Conservation (phyloP, 2,797 vertebrate genomes). For the Sus cebifrons region DNA sequence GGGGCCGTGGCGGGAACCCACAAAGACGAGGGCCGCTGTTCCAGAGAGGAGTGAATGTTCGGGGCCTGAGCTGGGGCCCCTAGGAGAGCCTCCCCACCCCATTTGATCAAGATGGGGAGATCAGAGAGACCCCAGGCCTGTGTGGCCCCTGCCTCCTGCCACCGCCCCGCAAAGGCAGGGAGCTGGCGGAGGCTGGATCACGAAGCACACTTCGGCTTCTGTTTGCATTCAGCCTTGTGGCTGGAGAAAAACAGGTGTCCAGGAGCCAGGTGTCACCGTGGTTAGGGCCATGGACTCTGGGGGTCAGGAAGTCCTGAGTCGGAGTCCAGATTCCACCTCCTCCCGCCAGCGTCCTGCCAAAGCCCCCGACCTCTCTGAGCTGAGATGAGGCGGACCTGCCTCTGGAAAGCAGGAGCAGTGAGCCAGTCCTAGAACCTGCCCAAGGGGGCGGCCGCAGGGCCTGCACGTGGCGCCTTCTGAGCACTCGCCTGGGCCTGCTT, state of each 20-base stretch:
- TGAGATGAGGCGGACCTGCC: not conserved
- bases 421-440: not conserved
- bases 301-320: not conserved
- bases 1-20: too few relatives aligned
- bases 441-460: not conserved
- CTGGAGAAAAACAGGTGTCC: not conserved
- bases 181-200: not conserved
- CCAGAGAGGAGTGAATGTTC: not conserved
- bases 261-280: not conserved
- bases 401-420: accelerated
- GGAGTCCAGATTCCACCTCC: not conserved
- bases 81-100: accelerated
- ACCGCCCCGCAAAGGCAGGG: not conserved
- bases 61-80: not conserved
- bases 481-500: accelerated
- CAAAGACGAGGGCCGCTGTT: not conserved
- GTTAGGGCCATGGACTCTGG: not conserved
- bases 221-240: not conserved
- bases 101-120: not conserved
- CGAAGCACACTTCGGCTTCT: not conserved
- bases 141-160: not conserved
- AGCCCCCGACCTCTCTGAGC: too few relatives aligned
- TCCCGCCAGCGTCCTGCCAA: not conserved
- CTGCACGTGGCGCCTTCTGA: accelerated
- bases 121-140: not conserved